Base-by-base conservation (phyloP, 2,888 invertebrate genomes). In the Poecilus cupreus region DNA sequence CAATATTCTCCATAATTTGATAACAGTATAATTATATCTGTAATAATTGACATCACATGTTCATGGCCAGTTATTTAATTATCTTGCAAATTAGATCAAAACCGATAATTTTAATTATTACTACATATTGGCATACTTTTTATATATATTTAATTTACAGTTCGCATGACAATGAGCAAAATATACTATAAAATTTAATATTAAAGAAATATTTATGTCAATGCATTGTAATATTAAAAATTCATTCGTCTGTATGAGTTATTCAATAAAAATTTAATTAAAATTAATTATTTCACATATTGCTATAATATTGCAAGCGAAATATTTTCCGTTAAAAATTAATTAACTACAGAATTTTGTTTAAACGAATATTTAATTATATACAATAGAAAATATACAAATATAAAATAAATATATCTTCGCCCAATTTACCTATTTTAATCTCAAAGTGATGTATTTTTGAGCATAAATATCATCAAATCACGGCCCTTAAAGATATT, bases 61-160 rank as follows among this genome's bases (percentile, higher is more conserved):
- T n/a, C 60, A 24, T 26, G 60, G 13, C n/a, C 11, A 60, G 60
- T 60, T 60, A 60, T 60, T 60, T 60, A 60, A 60, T 60, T 60
- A 60, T 60, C 60, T 60, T 11, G 24, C 22, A 60, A 60, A 60
- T 60, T 60, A 60, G 26, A 60, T 60, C 60, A 60, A 10, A 60
- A 26, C 60, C 60, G 60, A 26, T 60, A 60, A 60, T 60, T 60
- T 60, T 60, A 60, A 60, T 60, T 60, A 60, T 26, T 60, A 60
- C 54, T 24, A 26, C 60, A 60, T 60, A 60, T 26, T 60, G 60
- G 60, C 13, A 26, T n/a, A 26, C 26, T 60, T 60, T 60, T 60
- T 11, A 43, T 60, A 24, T 60, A 26, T 22, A 60, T 54, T 54
- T 54, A 20, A 54, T 54, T 54, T 11, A 10, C 11, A 20, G 18